Base-by-base conservation (phyloP, 2,113 vertebrate genomes). In the Raphicerus campestris region DNA sequence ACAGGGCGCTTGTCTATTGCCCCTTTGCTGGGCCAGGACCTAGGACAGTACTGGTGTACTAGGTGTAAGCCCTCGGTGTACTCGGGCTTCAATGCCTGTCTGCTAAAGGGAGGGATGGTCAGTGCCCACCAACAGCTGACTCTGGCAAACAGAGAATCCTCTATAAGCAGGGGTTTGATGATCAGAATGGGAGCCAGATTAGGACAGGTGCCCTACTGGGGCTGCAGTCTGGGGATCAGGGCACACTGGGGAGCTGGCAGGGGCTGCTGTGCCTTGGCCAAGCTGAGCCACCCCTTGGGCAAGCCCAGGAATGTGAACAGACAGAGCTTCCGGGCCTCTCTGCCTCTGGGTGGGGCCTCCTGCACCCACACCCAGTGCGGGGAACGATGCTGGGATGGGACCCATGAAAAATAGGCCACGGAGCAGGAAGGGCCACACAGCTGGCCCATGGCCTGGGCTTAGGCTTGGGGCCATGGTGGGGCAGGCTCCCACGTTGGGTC, bases 291-390 rank as follows among this genome's bases (percentile, higher is more conserved):
- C 78, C 96, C 92, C 45, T 39, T 56, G 75, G 81, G 53, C 35
- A 86, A 94, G 80, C 58, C 80, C 89, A 92, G 97, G 97, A 97
- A 97, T 97, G 96, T 80, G 92, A 89, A 93, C 51, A 93, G 83
- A 85, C 94, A 95, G 17, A 51, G 42, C 80, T 82, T 94, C 42
- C 49, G 10, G 5, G 75, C 73, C 77, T 92, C 80, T 88, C 85
- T 83, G 90, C n/a, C 75, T 88, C 51, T 92, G 96, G 97, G 97
- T 77, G 97, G 61, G 77, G 93, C 97, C 85, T 94, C 55, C 47
- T 85, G 87, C 32, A 88, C 66, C 85, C 97, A 97, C 96, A 95
- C 94, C 97, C 92, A 89, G 56, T 42, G 30, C 20, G 47, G 96
- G 90, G 87, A 93, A 75, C 10, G 53, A 89, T 14, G 35, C 45